Base-by-base conservation (phyloP, 2,888 invertebrate species). In the Plebejus melissa region DNA sequence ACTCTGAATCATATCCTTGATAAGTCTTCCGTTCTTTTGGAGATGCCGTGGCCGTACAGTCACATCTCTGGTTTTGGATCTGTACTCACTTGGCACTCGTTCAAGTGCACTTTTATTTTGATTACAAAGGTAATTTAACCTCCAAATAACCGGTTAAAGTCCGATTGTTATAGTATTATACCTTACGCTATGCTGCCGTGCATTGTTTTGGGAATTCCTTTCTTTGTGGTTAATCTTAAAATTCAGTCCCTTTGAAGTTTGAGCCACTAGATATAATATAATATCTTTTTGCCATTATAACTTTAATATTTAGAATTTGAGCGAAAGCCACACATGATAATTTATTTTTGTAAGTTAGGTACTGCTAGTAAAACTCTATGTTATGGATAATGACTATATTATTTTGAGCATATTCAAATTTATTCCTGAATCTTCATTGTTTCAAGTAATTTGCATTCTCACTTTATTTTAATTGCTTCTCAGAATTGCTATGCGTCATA, bases 1-100 rank as follows among this genome's bases (percentile, higher is more conserved):
- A 85, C 87, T 86, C 81, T 83, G 90, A 91, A 85, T 90, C 91
- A 90, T 85, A 83, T 86, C 85, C 86, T 85, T 85, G 86, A 86
- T 87, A 84, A 83, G 82, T 83, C 85, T 86, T 87, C 85, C 85
- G 85, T 87, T 87, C 89, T 89, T 88, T 88, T 79, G 81, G 84
- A 88, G 85, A 88, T 88, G 84, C 87, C 85, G 79, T 77, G 79
- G 81, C 77, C 81, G 80, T 82, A 83, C 84, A 86, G 85, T 86
- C 87, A 87, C 81, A 78, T 81, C 81, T 85, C 82, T 86, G 83
- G 85, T 86, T 86, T 87, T 84, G 86, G 87, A 87, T 84, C 85
- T 86, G 85, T 86, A 86, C 85, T 85, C 84, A 86, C 86, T 91
- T 91, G 90, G 90, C 90, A 83, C 83, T 77, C 82, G 81, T 87